phyloP scores from a whole-genome alignment of 2,888 invertebrate genomes.

The Hydraecia micacea region DNA sequence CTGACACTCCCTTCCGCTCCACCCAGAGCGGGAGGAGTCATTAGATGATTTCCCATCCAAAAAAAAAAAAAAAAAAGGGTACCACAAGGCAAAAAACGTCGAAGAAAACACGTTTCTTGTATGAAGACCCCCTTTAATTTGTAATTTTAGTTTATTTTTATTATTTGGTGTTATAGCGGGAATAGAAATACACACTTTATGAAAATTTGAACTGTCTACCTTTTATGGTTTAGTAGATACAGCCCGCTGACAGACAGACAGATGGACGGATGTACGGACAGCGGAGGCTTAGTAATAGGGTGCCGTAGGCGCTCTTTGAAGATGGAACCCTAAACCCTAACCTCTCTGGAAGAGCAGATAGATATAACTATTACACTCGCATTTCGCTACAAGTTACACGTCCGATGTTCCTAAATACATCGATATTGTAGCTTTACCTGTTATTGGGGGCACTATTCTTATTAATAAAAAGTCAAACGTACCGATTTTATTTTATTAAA shows the following conservation, averaged over 20 bases:
- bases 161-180: too few relatives aligned
- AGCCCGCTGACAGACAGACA: neutral
- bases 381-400: neutral
- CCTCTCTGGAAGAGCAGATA: neutral
- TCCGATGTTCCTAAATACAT: neutral
- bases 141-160: too few relatives aligned
- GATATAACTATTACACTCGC: neutral
- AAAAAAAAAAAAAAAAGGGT: too few relatives aligned
- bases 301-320: neutral
- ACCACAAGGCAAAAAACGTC: too few relatives aligned
- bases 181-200: too few relatives aligned
- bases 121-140: too few relatives aligned
- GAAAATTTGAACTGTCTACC: too few relatives aligned
- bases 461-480: neutral
- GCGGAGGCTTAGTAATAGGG: neutral
- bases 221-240: neutral
- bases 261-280: neutral
- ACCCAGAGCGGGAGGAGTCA: too few relatives aligned
- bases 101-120: too few relatives aligned
- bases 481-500: too few relatives aligned
- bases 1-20: too few relatives aligned
- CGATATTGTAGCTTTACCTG: neutral
- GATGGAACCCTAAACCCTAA: neutral
- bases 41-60: too few relatives aligned
- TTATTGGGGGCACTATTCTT: neutral